Percentiles rank a stretch among this genome's conserved stretches.
Evolutionary conservation across 2,113 vertebrate genomes (phyloP).

Genomic region (Leptocoma aspasia): DNA sequence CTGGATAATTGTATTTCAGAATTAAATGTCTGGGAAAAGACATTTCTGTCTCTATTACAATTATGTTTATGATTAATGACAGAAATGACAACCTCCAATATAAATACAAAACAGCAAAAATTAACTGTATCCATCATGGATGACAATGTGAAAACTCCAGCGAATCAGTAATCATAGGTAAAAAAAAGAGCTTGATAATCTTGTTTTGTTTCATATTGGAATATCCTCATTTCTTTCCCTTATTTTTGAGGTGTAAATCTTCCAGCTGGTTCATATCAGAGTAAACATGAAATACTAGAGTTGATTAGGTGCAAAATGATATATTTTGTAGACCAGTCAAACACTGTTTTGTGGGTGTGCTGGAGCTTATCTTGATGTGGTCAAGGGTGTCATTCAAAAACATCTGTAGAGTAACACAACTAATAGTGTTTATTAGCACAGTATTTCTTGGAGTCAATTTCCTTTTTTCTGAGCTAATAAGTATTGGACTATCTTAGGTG

Average conservation of each 20-base stretch:
- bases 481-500: neutral
- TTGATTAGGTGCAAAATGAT: neutral
- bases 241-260: neutral
- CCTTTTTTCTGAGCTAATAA: neutral
- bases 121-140: conserved; percentile 74
- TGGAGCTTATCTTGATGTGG: neutral
- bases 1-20: conserved; percentile 76
- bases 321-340: neutral
- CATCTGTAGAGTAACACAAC: neutral
- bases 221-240: neutral
- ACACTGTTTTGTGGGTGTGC: neutral
- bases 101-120: conserved; percentile 74
- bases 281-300: neutral
- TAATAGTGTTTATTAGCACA: neutral
- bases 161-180: conserved; percentile 47
- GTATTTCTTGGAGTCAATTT: neutral
- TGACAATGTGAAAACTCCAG: conserved; percentile 60
- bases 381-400: neutral
- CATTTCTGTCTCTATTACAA: conserved; percentile 70
- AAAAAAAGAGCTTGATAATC: conserved; percentile 18
- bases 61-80: conserved; percentile 74
- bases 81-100: conserved; percentile 71
- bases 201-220: neutral
- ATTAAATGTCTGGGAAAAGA: conserved; percentile 73
- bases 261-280: neutral